Evolutionary conservation across 2,113 vertebrate genomes (phyloP).

Genomic region (Rhynchomys soricoides): DNA sequence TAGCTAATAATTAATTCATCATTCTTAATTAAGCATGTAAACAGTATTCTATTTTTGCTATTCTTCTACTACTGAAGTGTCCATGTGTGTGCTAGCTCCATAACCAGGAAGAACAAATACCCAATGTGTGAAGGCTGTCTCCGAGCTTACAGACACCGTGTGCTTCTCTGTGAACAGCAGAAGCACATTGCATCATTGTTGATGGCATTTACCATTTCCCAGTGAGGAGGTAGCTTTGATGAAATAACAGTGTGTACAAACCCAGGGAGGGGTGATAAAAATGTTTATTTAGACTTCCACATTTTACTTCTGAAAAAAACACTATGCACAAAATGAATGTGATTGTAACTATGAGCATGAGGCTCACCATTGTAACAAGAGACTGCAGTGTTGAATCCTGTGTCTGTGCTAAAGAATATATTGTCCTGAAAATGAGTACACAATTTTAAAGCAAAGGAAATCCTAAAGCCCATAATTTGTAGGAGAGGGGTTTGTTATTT

Average conservation of each 20-base stretch:
- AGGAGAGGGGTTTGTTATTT: neutral
- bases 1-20: conserved; percentile 4
- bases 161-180: conserved; percentile 42
- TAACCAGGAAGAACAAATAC: conserved; percentile 13
- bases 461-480: neutral
- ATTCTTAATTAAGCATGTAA: neutral
- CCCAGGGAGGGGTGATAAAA: conserved; percentile 47
- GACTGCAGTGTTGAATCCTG: neutral
- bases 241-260: conserved; percentile 70
- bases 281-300: conserved; percentile 65
- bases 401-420: neutral
- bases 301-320: conserved; percentile 52
- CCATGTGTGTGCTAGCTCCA: neutral
- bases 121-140: neutral
- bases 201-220: conserved; percentile 70
- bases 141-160: neutral
- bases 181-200: too few relatives aligned
- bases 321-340: neutral
- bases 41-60: neutral
- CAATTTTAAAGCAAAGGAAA: neutral
- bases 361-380: neutral
- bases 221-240: conserved; percentile 53
- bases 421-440: neutral
- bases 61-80: neutral
- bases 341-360: neutral